phyloP scores from a whole-genome alignment of 2,797 vertebrate genomes.

The Pempheris klunzingeri region DNA sequence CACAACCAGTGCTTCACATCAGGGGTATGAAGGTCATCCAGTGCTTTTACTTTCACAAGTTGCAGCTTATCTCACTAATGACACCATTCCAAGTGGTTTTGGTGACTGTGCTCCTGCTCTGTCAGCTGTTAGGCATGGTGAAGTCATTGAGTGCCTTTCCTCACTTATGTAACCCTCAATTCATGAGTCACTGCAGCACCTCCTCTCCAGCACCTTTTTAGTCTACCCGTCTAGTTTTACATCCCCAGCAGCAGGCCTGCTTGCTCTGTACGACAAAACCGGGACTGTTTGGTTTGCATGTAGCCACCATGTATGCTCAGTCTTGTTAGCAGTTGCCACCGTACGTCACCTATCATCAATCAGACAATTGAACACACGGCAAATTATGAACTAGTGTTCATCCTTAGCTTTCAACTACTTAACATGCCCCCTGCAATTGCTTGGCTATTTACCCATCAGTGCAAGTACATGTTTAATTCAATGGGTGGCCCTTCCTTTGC shows the following conservation, averaged over 20 bases:
- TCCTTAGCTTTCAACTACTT: slow-evolving; percentile 55
- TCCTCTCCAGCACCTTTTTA: slow-evolving; percentile 10
- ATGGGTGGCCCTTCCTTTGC: slow-evolving; percentile 33
- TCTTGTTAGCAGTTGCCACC: slow-evolving; percentile 34
- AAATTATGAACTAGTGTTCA: slow-evolving; percentile 62
- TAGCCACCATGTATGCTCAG: slow-evolving; percentile 24
- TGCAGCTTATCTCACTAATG: slow-evolving; percentile 11
- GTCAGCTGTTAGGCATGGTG: slow-evolving; percentile 1
- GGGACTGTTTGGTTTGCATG: slow-evolving; percentile 14
- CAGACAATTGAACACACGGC: slow-evolving; percentile 39
- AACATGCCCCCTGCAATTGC: slow-evolving; percentile 58
- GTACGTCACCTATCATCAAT: slow-evolving; percentile 49
- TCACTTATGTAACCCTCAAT: slow-evolving; percentile 30
- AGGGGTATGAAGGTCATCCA: slow-evolving; percentile 1
- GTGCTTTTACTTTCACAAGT: slow-evolving; percentile 16
- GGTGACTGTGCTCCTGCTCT: neutral
- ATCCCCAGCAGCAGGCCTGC: slow-evolving; percentile 2
- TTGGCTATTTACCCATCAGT: slow-evolving; percentile 67
- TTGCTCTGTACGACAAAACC: slow-evolving; percentile 11
- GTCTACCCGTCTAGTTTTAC: slow-evolving; percentile 12
- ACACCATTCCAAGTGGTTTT: slow-evolving; percentile 7
- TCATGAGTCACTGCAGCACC: slow-evolving; percentile 37
- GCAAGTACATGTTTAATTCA: slow-evolving; percentile 77
- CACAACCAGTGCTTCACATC: neutral
- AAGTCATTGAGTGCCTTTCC: slow-evolving; percentile 34